Evolutionary conservation across 2,888 invertebrate species (phyloP).

Genomic region (Nineta flava): DNA sequence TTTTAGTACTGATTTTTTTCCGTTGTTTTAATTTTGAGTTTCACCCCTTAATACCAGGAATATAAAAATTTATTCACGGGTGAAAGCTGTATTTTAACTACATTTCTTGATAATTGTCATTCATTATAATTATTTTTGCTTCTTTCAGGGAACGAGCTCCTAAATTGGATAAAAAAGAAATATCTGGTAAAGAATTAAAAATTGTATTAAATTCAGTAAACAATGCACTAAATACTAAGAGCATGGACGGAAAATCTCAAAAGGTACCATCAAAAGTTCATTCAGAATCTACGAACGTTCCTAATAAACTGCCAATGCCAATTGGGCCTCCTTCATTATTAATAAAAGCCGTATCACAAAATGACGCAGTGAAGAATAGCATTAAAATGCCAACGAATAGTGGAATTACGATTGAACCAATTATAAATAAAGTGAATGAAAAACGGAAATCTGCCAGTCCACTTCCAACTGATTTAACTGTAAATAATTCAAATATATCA

Average conservation of each 20-base stretch:
- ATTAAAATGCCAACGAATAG: background rate
- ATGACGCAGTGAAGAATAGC: background rate
- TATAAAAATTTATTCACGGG: too few species aligned
- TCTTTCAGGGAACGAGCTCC: constrained; percentile 1
- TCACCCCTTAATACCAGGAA: too few species aligned
- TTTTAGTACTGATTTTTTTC: too few species aligned
- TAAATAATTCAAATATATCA: background rate
- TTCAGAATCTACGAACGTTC: background rate
- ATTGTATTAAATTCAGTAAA: too few species aligned
- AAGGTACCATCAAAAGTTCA: background rate
- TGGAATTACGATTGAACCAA: constrained; percentile 4
- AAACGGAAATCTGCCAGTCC: background rate
- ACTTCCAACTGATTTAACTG: background rate
- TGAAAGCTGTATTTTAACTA: too few species aligned
- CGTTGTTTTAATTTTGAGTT: too few species aligned
- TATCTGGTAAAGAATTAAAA: too few species aligned
- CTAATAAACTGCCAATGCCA: background rate
- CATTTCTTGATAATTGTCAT: background rate
- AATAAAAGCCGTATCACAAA: background rate
- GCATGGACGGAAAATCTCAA: too few species aligned
- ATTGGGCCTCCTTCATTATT: background rate
- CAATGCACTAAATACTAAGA: too few species aligned
- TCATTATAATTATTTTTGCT: background rate
- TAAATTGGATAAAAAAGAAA: background rate
- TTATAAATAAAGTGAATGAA: background rate